Evolutionary conservation across 2,113 vertebrate genomes (phyloP).

Genomic region (Opisthocomus hoazin): DNA sequence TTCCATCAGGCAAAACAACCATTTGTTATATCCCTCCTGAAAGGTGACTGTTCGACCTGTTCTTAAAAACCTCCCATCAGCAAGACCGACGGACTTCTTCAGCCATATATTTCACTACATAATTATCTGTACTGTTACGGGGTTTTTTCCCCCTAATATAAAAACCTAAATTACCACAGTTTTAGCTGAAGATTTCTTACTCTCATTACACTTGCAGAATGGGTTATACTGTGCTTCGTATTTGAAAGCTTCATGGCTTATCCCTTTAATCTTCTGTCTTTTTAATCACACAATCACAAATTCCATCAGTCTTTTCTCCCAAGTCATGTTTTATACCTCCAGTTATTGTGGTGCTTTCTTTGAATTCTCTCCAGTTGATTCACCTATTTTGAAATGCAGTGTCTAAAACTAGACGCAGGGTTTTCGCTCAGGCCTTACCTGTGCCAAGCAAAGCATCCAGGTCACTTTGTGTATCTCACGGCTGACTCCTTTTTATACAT

Average conservation of each 20-base stretch:
- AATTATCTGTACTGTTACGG: background rate
- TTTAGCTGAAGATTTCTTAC: background rate
- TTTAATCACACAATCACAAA: background rate
- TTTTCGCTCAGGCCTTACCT: background rate
- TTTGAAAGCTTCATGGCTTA: background rate
- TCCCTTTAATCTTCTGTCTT: background rate
- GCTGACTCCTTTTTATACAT: background rate
- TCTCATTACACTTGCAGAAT: background rate
- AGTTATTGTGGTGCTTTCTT: background rate
- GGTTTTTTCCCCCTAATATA: rapidly evolving
- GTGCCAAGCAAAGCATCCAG: background rate
- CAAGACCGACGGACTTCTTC: background rate
- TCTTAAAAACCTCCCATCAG: background rate
- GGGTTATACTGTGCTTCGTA: background rate
- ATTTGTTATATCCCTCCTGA: background rate
- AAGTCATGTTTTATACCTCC: background rate
- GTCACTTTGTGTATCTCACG: rapidly evolving
- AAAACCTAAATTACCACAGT: background rate
- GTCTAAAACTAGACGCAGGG: background rate
- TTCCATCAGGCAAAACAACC: background rate
- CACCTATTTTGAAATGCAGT: background rate
- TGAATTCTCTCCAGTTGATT: background rate
- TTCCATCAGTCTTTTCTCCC: background rate
- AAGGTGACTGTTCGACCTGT: background rate
- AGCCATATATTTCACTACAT: background rate